These are phyloP conservation scores for Oophaga pumilio DNA, from an alignment of 2,113 vertebrate species.

Conservation along the genomic window DNA sequence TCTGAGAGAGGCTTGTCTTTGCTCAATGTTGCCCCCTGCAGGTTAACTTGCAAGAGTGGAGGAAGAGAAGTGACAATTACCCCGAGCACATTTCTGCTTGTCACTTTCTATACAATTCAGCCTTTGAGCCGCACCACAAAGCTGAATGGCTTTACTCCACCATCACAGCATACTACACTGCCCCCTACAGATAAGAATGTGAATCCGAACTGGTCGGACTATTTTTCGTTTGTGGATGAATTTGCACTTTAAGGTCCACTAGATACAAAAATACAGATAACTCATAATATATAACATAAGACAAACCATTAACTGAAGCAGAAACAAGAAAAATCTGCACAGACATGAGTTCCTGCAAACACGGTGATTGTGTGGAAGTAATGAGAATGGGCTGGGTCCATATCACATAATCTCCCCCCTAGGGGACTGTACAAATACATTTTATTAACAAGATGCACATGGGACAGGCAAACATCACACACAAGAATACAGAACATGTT, in stretches of 20 bases:
- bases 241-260: background rate
- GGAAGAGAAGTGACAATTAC: background rate
- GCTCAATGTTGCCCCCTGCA: background rate
- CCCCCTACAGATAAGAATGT: background rate
- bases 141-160: background rate
- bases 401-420: constrained; percentile 37
- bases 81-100: background rate
- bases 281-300: background rate
- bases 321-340: background rate
- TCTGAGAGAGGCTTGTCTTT: background rate
- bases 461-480: background rate
- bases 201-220: background rate
- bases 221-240: background rate
- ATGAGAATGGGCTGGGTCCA: constrained; percentile 32
- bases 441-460: background rate
- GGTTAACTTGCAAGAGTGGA: background rate
- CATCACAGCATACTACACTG: background rate
- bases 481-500: background rate
- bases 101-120: too few relatives aligned
- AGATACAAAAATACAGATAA: background rate
- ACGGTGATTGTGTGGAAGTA: constrained; percentile 33
- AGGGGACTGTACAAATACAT: constrained; percentile 29
- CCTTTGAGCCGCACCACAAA: too few relatives aligned
- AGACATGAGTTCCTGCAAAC: background rate
- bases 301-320: background rate